Evolutionary conservation across 2,797 vertebrate genomes (phyloP).

Genomic region (Leptodactylus fallax): DNA sequence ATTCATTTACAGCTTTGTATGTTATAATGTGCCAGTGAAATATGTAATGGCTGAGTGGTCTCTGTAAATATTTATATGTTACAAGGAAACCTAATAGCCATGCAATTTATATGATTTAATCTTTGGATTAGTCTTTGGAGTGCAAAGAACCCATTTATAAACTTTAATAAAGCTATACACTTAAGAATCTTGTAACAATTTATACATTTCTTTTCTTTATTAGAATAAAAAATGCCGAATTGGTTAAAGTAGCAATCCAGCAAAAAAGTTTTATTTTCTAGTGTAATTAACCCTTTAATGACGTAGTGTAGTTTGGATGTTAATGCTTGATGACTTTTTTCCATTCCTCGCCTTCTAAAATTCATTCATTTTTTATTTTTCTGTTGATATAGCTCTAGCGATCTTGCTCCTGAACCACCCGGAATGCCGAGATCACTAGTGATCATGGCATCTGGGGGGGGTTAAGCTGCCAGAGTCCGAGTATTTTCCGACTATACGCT

Average conservation of each 20-base stretch:
- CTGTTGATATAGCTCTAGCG: too few species aligned
- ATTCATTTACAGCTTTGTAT: constrained; percentile 1
- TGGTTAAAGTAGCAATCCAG: not conserved
- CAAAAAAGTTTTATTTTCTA: too few species aligned
- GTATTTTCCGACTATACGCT: too few species aligned
- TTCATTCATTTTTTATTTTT: too few species aligned
- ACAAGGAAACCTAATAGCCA: not conserved
- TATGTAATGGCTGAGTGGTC: not conserved
- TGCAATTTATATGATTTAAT: constrained; percentile 21
- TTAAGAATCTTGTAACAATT: not conserved
- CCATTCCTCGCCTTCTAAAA: too few species aligned
- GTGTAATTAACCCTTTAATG: too few species aligned
- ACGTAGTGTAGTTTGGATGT: too few species aligned
- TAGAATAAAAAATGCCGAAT: not conserved
- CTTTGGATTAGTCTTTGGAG: constrained; percentile 14
- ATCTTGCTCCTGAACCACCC: too few species aligned
- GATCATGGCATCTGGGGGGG: too few species aligned
- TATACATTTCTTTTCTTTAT: not conserved
- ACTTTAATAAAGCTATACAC: not conserved
- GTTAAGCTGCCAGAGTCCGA: too few species aligned
- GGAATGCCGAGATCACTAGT: too few species aligned
- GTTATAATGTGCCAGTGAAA: constrained; percentile 3
- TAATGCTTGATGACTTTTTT: too few species aligned
- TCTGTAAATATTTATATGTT: constrained; percentile 32
- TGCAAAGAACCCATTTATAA: not conserved